Conservation (phyloP, 2,113 vertebrate genomes). For the Maccullochella peelii region DNA sequence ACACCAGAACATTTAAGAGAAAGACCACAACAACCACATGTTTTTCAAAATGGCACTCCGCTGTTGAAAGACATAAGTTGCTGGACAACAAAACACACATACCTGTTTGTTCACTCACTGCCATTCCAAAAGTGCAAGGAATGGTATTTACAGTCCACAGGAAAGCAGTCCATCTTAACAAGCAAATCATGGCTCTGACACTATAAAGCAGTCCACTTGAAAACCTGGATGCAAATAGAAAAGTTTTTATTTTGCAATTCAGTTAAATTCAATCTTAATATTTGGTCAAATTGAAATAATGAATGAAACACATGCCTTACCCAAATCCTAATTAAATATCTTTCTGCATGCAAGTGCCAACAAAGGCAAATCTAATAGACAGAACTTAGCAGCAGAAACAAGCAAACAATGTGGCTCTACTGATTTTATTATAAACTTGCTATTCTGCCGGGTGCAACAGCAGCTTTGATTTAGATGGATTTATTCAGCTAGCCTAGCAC, state of each 20-base stretch:
- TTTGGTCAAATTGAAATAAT: not conserved
- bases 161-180: constrained; percentile 85
- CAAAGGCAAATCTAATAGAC: not conserved
- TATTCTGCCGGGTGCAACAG: not conserved
- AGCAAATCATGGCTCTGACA: constrained; percentile 86
- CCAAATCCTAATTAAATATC: not conserved
- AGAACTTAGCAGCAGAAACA: not conserved
- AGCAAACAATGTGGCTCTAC: not conserved
- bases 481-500: not conserved
- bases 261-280: not conserved
- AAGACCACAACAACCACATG: too few relatives aligned
- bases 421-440: not conserved
- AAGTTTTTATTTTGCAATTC: constrained; percentile 3
- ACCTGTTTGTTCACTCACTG: constrained; percentile 90
- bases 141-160: constrained; percentile 85
- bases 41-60: not conserved
- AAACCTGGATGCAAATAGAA: constrained; percentile 83
- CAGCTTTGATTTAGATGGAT: not conserved
- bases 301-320: not conserved
- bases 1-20: not conserved
- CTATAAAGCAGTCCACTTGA: constrained; percentile 80
- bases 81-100: constrained; percentile 58
- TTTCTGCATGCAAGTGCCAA: not conserved
- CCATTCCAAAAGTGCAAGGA: constrained; percentile 84
- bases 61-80: constrained; percentile 7